Percentiles rank a stretch among this genome's conserved stretches.
Conservation (phyloP, 2,888 invertebrate species). For the Lydus trimaculatus region DNA sequence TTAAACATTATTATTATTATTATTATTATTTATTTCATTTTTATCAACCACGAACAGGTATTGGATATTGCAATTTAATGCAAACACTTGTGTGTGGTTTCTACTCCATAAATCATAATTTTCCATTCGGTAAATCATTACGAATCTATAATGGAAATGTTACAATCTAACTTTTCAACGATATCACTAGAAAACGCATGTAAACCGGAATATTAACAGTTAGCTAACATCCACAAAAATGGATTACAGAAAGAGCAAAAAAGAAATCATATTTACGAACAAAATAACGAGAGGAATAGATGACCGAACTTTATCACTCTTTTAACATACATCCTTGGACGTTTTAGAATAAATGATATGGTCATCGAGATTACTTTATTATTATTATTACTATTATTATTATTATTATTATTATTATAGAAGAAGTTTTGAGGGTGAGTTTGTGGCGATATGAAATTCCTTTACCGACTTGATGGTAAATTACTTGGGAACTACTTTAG, state of each 20-base stretch:
- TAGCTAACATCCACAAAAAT: conserved; percentile 9
- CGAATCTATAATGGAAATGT: neutral
- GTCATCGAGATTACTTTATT: conserved; percentile 25
- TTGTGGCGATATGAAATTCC: conserved; percentile 36
- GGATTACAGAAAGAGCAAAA: neutral
- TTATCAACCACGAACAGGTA: neutral
- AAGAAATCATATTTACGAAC: too few relatives aligned
- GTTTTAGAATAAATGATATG: too few relatives aligned
- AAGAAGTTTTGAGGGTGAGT: conserved; percentile 14
- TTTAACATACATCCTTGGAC: too few relatives aligned
- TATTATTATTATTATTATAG: neutral
- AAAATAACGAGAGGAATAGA: too few relatives aligned
- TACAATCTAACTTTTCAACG: conserved; percentile 9
- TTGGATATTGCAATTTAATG: neutral
- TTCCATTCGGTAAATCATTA: neutral
- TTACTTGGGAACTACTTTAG: conserved; percentile 43
- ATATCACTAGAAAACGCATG: neutral
- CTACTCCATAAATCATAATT: conserved; percentile 6
- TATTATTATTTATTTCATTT: neutral
- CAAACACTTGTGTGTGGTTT: neutral
- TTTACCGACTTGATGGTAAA: conserved; percentile 34
- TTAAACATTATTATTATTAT: too few relatives aligned
- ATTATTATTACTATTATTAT: neutral
- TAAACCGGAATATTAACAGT: neutral
- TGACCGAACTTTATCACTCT: neutral